Conservation (phyloP, 1,140 invertebrate species). For the Stegodyphus mimosarum region DNA sequence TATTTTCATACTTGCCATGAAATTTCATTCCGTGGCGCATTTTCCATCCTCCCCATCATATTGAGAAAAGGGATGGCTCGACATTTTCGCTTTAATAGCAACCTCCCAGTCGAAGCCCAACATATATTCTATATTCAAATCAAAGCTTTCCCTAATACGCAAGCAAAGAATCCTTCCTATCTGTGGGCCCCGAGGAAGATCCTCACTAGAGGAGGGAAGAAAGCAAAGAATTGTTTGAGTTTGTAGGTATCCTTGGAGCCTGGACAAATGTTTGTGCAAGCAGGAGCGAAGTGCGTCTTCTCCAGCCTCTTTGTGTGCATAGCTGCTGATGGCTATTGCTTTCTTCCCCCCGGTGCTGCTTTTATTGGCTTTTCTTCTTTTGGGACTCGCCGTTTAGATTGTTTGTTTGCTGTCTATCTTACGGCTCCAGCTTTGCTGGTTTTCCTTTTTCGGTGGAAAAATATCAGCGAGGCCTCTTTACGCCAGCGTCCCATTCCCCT, state of each 20-base stretch:
- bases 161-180: background rate
- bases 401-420: conserved; percentile 60
- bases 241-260: conserved; percentile 48
- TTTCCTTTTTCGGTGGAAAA: conserved; percentile 5
- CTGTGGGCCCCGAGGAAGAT: conserved; percentile 26
- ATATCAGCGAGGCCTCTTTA: background rate
- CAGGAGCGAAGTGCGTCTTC: conserved; percentile 9
- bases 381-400: conserved; percentile 35
- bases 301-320: background rate
- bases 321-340: conserved; percentile 55
- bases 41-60: no score
- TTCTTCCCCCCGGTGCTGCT: conserved; percentile 39
- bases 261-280: conserved; percentile 58
- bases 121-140: background rate
- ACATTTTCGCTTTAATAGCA: background rate
- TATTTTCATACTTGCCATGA: no score
- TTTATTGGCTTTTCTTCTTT: conserved; percentile 56
- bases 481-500: background rate
- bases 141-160: background rate
- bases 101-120: background rate
- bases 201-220: background rate
- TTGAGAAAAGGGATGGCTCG: no score
- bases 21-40: no score
- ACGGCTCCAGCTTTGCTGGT: conserved; percentile 38
- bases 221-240: conserved; percentile 52